Percentiles rank a stretch among this genome's conserved stretches.
Conservation (phyloP, 2,797 vertebrate genomes). For the Macrochelys suwanniensis region DNA sequence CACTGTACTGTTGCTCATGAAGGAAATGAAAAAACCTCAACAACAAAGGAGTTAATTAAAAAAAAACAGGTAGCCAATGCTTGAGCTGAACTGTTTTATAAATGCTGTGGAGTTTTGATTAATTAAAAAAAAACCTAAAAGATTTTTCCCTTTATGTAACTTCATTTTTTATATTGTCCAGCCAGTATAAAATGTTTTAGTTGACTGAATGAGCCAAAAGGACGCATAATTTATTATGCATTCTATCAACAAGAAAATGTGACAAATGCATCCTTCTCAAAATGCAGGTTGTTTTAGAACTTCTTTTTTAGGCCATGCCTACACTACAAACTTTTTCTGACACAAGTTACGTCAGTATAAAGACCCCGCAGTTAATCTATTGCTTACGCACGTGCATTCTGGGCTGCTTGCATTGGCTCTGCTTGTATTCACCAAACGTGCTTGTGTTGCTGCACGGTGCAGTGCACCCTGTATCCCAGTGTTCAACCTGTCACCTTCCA, state of each 20-base stretch:
- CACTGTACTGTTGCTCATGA: neutral
- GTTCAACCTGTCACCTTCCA: too few relatives aligned
- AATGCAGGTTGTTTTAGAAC: neutral
- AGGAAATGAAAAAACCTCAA: neutral
- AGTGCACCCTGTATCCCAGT: too few relatives aligned
- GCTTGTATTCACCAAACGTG: too few relatives aligned
- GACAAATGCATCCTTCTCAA: neutral
- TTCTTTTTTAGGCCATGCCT: neutral
- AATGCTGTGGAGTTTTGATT: neutral
- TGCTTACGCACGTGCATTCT: too few relatives aligned
- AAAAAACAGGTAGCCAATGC: too few relatives aligned
- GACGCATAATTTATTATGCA: neutral
- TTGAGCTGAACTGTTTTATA: neutral
- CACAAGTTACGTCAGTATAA: too few relatives aligned
- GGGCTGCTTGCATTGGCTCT: too few relatives aligned
- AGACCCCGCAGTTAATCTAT: too few relatives aligned
- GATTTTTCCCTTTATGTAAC: neutral
- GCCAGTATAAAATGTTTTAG: conserved; percentile 22
- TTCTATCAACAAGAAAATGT: conserved; percentile 4
- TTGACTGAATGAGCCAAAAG: conserved; percentile 33
- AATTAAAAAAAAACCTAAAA: neutral
- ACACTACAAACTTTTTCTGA: too few relatives aligned
- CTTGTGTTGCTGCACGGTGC: too few relatives aligned
- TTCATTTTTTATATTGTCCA: conserved; percentile 12
- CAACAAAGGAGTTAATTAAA: neutral